Percentiles rank a stretch among this genome's conserved stretches.
Conservation (phyloP, 2,113 vertebrate genomes). For the Oostethus manadensis region DNA sequence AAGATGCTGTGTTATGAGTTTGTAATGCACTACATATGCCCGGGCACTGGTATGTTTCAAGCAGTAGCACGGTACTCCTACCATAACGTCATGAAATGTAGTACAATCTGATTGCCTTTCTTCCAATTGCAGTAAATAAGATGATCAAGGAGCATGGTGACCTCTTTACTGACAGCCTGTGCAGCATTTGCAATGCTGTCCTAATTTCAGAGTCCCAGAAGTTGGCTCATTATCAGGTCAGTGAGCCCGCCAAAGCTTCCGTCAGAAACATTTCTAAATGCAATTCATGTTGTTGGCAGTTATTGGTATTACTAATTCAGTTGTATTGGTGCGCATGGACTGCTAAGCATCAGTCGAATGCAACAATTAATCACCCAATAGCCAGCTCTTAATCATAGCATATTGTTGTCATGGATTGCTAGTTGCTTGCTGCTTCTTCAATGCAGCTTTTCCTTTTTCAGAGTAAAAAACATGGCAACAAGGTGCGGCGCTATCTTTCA, state of each 20-base stretch:
- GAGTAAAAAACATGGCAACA: constrained; percentile 98
- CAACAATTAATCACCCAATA: neutral
- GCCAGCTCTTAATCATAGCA: neutral
- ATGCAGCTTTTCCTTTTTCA: constrained; percentile 48
- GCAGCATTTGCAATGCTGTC: constrained; percentile 93
- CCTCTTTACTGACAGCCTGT: constrained; percentile 90
- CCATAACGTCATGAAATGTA: constrained; percentile 8
- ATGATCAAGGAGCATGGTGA: constrained; percentile 88
- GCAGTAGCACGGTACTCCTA: neutral
- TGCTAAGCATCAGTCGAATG: neutral
- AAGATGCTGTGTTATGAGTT: too few relatives aligned
- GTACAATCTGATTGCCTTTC: constrained; percentile 8
- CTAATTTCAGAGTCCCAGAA: constrained; percentile 96
- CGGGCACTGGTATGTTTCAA: too few relatives aligned
- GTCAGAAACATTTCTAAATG: too few relatives aligned
- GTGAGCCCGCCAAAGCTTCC: constrained; percentile 21
- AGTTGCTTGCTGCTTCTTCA: neutral
- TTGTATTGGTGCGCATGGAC: neutral
- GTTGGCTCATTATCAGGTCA: constrained; percentile 95
- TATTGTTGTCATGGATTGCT: too few relatives aligned
- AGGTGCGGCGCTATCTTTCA: constrained; percentile 85
- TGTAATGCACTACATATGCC: too few relatives aligned
- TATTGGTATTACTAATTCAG: too few relatives aligned
- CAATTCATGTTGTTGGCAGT: too few relatives aligned
- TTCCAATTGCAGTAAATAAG: constrained; percentile 77